These are phyloP conservation scores for Trachemys scripta DNA, from an alignment of 2,113 vertebrate species.

Conservation along the genomic window DNA sequence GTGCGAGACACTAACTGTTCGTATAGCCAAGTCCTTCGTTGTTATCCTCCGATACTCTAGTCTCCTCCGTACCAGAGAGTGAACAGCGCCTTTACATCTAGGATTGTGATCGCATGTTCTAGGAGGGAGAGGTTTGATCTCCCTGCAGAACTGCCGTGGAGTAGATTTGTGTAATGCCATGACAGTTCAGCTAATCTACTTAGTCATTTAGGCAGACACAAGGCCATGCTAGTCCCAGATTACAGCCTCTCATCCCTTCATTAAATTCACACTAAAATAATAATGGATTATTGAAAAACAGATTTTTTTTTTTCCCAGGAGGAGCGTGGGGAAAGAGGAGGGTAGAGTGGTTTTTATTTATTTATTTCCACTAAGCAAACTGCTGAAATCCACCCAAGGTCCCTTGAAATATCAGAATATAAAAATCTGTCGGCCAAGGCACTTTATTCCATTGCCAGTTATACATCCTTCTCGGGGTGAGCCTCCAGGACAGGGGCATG, in stretches of 20 bases:
- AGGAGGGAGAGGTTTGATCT: background rate
- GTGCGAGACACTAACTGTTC: background rate
- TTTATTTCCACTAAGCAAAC: background rate
- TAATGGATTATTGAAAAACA: background rate
- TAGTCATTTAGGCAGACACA: background rate
- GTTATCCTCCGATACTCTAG: fast-evolving
- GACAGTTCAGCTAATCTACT: background rate
- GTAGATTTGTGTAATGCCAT: background rate
- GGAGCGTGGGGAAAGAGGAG: background rate
- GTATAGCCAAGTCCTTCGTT: background rate
- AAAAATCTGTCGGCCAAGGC: background rate
- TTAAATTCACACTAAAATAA: background rate
- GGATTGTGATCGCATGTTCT: background rate
- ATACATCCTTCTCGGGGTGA: background rate
- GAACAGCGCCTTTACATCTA: background rate
- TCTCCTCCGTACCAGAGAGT: background rate
- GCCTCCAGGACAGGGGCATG: background rate
- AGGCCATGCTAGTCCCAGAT: background rate
- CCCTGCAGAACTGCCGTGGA: background rate
- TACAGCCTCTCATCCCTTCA: background rate
- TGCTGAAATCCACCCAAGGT: background rate
- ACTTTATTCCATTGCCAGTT: background rate
- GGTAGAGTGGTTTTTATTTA: background rate
- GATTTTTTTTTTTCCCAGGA: background rate
- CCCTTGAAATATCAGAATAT: background rate